Percentiles rank a stretch among this genome's conserved stretches.
phyloP scores from a whole-genome alignment of 2,113 vertebrate genomes.

The Alectura lathami region DNA sequence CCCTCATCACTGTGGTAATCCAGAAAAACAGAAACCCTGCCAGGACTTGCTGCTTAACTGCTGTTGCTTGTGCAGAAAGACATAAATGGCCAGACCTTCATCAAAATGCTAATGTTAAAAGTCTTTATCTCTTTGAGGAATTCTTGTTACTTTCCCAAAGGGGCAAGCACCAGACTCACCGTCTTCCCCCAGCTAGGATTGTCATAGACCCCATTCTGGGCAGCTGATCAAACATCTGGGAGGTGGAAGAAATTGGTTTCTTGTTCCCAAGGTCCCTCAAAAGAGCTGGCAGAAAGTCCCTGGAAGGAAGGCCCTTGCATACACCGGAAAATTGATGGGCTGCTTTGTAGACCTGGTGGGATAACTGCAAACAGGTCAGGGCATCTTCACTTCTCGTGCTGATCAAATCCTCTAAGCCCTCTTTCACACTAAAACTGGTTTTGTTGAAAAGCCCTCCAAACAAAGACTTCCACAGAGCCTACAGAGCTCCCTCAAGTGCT shows the following conservation, averaged over 20 bases:
- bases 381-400: background rate
- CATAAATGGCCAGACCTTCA: background rate
- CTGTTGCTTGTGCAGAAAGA: background rate
- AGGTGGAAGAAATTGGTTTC: background rate
- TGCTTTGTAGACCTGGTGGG: background rate
- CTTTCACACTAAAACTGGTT: background rate
- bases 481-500: background rate
- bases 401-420: background rate
- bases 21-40: background rate
- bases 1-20: background rate
- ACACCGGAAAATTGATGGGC: background rate
- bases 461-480: background rate
- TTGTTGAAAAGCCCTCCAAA: background rate
- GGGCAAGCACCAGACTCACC: background rate
- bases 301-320: background rate
- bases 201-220: background rate
- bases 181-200: background rate
- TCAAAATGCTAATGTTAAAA: background rate
- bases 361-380: background rate
- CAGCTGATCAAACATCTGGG: background rate
- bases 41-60: background rate
- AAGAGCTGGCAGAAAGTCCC: background rate
- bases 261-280: background rate
- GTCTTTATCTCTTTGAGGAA: background rate
- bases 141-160: constrained; percentile 9